A percentile compares a stretch with the other conserved stretches of the same genome.
Evolutionary conservation across 2,113 vertebrate species (phyloP).

Genomic region (Hyaena hyaena): DNA sequence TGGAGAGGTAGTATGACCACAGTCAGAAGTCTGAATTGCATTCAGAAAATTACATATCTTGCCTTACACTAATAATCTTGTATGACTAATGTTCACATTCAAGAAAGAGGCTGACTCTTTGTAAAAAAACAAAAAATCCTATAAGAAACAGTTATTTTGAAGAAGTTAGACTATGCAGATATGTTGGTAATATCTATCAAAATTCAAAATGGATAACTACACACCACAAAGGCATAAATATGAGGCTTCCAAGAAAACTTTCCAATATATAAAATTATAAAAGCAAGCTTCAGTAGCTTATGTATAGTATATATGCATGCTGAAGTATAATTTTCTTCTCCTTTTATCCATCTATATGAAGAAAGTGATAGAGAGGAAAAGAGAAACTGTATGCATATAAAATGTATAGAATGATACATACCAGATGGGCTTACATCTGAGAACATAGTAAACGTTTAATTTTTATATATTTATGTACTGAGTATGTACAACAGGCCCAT

Average conservation of each 20-base stretch:
- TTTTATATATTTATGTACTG: neutral
- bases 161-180: neutral
- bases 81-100: neutral
- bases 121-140: neutral
- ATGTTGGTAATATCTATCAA: neutral
- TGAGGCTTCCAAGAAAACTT: neutral
- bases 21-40: conserved; percentile 21
- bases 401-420: neutral
- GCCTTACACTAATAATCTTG: neutral
- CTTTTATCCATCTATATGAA: neutral
- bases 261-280: neutral
- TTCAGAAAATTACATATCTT: neutral
- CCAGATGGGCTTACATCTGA: neutral
- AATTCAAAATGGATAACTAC: neutral
- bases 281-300: neutral
- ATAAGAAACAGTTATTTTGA: neutral
- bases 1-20: conserved; percentile 12
- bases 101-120: neutral
- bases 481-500: neutral
- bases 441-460: neutral
- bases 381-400: neutral
- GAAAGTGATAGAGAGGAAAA: neutral
- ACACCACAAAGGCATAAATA: neutral
- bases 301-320: neutral
- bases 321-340: neutral